These are phyloP conservation scores for Platycnemis pennipes DNA, from an alignment of 2,888 invertebrate species.

Conservation along the genomic window DNA sequence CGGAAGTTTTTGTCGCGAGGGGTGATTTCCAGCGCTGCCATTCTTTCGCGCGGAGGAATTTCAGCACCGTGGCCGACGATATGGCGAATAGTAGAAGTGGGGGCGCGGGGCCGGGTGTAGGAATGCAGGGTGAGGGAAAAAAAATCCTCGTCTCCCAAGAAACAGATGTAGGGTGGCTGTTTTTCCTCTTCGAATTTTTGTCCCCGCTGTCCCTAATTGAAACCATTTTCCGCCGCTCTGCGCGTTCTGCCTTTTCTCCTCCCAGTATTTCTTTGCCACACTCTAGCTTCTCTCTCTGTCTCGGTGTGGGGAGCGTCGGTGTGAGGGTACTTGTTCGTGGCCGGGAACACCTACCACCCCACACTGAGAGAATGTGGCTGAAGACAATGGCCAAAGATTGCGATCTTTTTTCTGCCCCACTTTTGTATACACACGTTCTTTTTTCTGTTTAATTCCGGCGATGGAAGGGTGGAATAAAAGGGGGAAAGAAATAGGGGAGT, in stretches of 20 bases:
- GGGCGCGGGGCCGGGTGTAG: neutral
- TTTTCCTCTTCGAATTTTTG: conserved; percentile 43
- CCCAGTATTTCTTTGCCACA: too few species aligned
- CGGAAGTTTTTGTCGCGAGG: neutral
- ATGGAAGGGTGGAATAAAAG: neutral
- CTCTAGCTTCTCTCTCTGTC: neutral
- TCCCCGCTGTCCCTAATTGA: conserved; percentile 47
- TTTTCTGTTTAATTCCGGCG: neutral
- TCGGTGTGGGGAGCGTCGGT: too few species aligned
- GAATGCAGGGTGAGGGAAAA: neutral
- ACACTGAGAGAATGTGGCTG: neutral
- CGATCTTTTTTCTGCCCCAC: neutral
- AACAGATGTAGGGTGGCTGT: conserved; percentile 38
- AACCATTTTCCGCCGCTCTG: conserved; percentile 35
- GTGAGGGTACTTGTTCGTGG: neutral
- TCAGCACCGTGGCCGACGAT: neutral
- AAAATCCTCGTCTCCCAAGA: neutral
- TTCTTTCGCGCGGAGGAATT: conserved; percentile 37
- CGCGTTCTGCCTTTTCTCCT: neutral
- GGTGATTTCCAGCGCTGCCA: neutral
- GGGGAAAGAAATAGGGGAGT: too few species aligned
- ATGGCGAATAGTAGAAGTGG: neutral
- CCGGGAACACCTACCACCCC: too few species aligned
- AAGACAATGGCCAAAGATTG: neutral
- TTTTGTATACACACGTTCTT: neutral